Percentiles rank a stretch among this genome's conserved stretches.
Evolutionary conservation across 2,888 invertebrate species (phyloP).

Genomic region (Drosophila nigricruria): DNA sequence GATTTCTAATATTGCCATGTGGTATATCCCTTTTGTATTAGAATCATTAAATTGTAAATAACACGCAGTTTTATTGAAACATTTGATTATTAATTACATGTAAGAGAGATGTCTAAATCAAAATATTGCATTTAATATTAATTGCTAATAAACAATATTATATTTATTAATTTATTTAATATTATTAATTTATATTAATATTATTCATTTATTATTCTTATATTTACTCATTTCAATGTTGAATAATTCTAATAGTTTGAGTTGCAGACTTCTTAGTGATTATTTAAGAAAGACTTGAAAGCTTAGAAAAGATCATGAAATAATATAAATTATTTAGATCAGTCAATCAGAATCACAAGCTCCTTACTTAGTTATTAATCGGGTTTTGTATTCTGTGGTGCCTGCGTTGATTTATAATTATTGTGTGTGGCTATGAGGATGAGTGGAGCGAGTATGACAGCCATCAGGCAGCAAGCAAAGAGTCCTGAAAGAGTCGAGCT

Average conservation of each 20-base stretch:
- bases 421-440: slow-evolving; percentile 47
- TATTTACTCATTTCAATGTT: too few relatives aligned
- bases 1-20: not conserved
- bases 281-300: not conserved
- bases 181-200: too few relatives aligned
- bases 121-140: not conserved
- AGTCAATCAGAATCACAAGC: too few relatives aligned
- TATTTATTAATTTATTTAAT: too few relatives aligned
- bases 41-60: not conserved
- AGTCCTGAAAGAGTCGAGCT: slow-evolving; percentile 12
- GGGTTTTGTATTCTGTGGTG: too few relatives aligned
- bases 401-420: slow-evolving; percentile 76
- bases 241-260: too few relatives aligned
- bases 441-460: slow-evolving; percentile 23
- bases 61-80: not conserved
- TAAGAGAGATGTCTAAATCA: not conserved
- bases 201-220: too few relatives aligned
- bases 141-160: not conserved
- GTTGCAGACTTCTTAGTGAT: not conserved
- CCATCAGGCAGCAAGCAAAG: slow-evolving; percentile 5
- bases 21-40: not conserved
- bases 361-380: too few relatives aligned
- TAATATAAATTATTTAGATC: too few relatives aligned
- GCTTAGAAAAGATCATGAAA: too few relatives aligned
- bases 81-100: not conserved